Percentiles rank a stretch among this genome's conserved stretches.
These are phyloP conservation scores for Oligia strigilis DNA, from an alignment of 2,888 invertebrate genomes.

Conservation along the genomic window DNA sequence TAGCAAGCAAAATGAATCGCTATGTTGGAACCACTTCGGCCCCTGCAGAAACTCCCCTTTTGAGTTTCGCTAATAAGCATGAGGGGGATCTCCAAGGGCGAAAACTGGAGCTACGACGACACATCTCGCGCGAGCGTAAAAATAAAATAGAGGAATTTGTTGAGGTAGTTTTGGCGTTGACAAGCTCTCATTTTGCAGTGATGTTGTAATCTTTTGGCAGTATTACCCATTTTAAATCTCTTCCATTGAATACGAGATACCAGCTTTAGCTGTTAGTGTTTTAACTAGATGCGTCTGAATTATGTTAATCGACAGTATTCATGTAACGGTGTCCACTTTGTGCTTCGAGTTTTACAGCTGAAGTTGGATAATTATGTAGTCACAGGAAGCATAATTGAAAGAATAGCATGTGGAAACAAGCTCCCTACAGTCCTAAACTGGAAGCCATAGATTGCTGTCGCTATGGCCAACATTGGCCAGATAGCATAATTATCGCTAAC, in stretches of 20 bases:
- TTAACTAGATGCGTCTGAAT: background rate
- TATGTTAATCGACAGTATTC: slow-evolving; percentile 3
- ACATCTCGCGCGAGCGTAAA: slow-evolving; percentile 13
- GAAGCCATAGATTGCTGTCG: too few species aligned
- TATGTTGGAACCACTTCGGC: slow-evolving; percentile 21
- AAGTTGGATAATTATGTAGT: background rate
- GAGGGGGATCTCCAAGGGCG: slow-evolving; percentile 40
- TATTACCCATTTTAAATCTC: background rate
- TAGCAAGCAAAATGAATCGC: slow-evolving; percentile 22
- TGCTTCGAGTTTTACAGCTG: background rate
- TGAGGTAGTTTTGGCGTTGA: background rate
- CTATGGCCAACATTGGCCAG: background rate
- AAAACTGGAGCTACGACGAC: slow-evolving; percentile 15
- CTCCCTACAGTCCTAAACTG: background rate
- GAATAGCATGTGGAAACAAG: background rate
- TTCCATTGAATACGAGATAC: background rate
- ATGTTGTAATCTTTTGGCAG: slow-evolving; percentile 7
- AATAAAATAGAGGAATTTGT: slow-evolving; percentile 8
- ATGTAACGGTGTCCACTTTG: background rate
- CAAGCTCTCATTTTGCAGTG: background rate
- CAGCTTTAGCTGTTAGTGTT: background rate
- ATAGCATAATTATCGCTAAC: background rate
- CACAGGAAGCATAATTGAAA: background rate
- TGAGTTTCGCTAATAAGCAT: slow-evolving; percentile 13
- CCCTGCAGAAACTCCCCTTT: slow-evolving; percentile 47